These are phyloP conservation scores for Prenolepis imparis DNA, from an alignment of 2,888 invertebrate genomes.

Conservation along the genomic window DNA sequence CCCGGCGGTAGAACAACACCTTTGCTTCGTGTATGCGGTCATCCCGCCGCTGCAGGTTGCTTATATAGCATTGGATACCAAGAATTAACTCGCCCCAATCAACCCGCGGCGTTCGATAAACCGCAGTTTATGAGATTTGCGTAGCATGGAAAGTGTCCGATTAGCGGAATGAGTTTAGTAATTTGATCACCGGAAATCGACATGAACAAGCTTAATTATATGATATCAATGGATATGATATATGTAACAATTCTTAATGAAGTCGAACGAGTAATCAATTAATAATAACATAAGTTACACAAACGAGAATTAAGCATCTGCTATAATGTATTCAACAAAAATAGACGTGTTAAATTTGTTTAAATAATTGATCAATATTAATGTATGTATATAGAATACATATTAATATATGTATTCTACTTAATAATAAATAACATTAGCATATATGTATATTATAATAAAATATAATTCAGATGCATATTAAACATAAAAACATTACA, in stretches of 20 bases:
- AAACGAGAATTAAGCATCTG: neutral
- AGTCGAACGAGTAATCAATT: neutral
- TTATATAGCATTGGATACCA: slow-evolving; percentile 56
- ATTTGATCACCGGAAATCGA: neutral
- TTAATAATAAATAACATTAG: neutral
- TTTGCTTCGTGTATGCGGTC: slow-evolving; percentile 26
- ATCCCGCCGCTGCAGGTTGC: slow-evolving; percentile 21
- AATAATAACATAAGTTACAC: neutral
- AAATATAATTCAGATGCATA: neutral
- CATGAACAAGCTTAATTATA: neutral
- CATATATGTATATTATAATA: neutral
- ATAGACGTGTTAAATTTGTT: neutral
- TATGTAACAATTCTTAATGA: neutral
- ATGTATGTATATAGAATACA: too few species aligned
- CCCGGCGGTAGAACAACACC: slow-evolving; percentile 53
- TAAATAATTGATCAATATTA: slow-evolving; percentile 15
- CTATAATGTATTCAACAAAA: neutral
- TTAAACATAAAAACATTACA: slow-evolving; percentile 7
- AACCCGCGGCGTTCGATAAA: slow-evolving; percentile 48
- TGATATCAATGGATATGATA: neutral
- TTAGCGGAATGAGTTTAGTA: slow-evolving; percentile 13
- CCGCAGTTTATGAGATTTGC: slow-evolving; percentile 35
- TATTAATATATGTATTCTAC: neutral
- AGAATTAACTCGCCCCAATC: slow-evolving; percentile 66
- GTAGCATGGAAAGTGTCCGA: neutral